These are phyloP conservation scores for Cantharis lateralis DNA, from an alignment of 2,888 invertebrate species.

Conservation along the genomic window DNA sequence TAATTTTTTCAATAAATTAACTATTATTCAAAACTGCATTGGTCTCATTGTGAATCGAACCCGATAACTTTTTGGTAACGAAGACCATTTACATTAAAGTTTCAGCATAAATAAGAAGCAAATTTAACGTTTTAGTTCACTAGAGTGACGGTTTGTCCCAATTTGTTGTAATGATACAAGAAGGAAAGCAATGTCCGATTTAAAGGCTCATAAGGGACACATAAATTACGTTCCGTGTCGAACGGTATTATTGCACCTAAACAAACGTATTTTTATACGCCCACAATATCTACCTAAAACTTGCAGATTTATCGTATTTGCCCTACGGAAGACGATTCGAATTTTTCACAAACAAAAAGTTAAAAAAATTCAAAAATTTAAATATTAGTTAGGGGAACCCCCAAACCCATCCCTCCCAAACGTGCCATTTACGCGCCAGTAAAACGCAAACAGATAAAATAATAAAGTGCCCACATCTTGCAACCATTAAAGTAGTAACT, in stretches of 20 bases:
- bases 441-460: neutral
- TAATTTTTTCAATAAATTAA: neutral
- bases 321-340: neutral
- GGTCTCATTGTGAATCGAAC: neutral
- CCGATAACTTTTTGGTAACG: neutral
- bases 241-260: neutral
- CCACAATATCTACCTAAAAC: constrained; percentile 7
- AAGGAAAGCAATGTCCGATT: constrained; percentile 17
- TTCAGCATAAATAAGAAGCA: neutral
- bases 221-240: constrained; percentile 16
- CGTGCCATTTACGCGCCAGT: neutral
- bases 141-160: constrained; percentile 9
- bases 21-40: too few species aligned
- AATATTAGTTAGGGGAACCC: neutral
- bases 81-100: neutral
- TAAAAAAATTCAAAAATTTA: too few species aligned
- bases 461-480: neutral
- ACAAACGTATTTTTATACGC: constrained; percentile 11
- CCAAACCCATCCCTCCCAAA: too few species aligned
- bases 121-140: neutral
- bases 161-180: constrained; percentile 26
- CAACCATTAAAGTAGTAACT: neutral
- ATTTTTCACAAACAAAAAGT: neutral
- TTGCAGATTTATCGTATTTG: neutral
- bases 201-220: constrained; percentile 20